These are phyloP conservation scores for Neodiprion virginianus DNA, from an alignment of 1,140 invertebrate species.

Conservation along the genomic window DNA sequence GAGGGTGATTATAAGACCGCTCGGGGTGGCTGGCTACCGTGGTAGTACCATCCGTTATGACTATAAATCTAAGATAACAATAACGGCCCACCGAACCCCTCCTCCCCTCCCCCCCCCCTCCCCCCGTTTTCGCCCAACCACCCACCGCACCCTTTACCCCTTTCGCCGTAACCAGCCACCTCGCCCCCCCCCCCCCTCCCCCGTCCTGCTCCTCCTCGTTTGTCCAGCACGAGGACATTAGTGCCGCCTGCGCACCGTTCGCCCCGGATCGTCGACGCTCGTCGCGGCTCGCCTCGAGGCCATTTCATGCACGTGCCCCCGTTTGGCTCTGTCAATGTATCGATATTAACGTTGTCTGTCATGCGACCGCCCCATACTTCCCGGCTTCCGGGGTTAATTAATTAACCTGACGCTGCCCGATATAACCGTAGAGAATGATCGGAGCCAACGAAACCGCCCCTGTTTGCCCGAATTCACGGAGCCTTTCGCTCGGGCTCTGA, in stretches of 20 bases:
- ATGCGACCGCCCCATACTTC: not conserved
- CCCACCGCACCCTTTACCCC: not conserved
- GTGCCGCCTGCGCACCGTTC: constrained; percentile 40
- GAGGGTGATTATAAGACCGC: constrained; percentile 63
- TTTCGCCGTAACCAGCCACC: not conserved
- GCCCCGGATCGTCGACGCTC: not conserved
- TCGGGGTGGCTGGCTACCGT: constrained; percentile 59
- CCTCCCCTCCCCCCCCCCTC: not conserved
- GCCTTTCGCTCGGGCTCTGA: too few relatives aligned
- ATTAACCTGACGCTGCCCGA: not conserved
- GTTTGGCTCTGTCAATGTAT: constrained; percentile 32
- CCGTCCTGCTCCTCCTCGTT: constrained; percentile 38
- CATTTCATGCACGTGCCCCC: constrained; percentile 54
- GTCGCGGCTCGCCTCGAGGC: constrained; percentile 30
- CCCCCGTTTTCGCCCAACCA: not conserved
- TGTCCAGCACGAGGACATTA: constrained; percentile 47
- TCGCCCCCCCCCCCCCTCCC: constrained; percentile 15
- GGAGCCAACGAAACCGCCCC: constrained; percentile 29
- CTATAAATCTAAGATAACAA: constrained; percentile 65
- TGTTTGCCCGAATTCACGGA: constrained; percentile 18
- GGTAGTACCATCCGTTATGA: constrained; percentile 62
- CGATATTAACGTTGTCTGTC: constrained; percentile 28
- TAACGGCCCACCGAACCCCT: constrained; percentile 52
- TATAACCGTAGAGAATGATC: constrained; percentile 27
- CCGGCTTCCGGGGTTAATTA: not conserved